Evolutionary conservation across 2,113 vertebrate genomes (phyloP), one percentile per base, ranked within the genome.

Genomic region (Blennius ocellaris): DNA sequence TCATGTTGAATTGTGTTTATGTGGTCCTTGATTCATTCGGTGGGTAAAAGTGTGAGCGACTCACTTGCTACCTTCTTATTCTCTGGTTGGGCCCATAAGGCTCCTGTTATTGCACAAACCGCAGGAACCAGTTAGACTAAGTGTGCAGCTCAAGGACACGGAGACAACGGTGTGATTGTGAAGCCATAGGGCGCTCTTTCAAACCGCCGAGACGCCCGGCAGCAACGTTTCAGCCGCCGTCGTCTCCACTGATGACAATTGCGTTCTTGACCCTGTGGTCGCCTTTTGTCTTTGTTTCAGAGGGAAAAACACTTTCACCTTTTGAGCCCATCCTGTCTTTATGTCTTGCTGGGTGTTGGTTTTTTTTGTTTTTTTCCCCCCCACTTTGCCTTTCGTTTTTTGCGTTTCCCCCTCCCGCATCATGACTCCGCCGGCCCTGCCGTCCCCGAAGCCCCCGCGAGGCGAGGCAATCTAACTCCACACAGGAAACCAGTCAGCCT

Each of bases 401-500:
- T 36, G 38, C 37, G 69, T 30, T 11, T 8, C 63, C 58, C 50
- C 58, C 21, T 39, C 11, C 41, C 58, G 21, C 16, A 50, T 67
- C 67, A 58, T 47, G 50, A 71, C 72, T 72, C 64, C 30, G 5
- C 47, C 44, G 57, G 77, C 59, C 78, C 78, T 47, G 0, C 21
- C 8, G 39, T 82, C 76, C 69, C 80, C 67, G 60, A 80, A 78
- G 52, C 52, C 71, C 69, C 62, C 47, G 66, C n/a, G 59, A 77
- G 65, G 82, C 15, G 79, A 89, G 76, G 87, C 83, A 78, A 88
- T 89, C 80, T 72, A 84, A 93, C 21, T 67, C 77, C 15, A 63
- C 64, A 84, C 87, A 92, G 90, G 86, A 92, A 92, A 85, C 85
- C 87, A 88, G 78, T 65, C 80, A 44, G 89, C 77, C 85, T 92